Percentiles rank a stretch among this genome's conserved stretches.
These are phyloP conservation scores for Umimayanthus chanpuru DNA, from an alignment of 92 coral and sea anemone species.

Conservation along the genomic window DNA sequence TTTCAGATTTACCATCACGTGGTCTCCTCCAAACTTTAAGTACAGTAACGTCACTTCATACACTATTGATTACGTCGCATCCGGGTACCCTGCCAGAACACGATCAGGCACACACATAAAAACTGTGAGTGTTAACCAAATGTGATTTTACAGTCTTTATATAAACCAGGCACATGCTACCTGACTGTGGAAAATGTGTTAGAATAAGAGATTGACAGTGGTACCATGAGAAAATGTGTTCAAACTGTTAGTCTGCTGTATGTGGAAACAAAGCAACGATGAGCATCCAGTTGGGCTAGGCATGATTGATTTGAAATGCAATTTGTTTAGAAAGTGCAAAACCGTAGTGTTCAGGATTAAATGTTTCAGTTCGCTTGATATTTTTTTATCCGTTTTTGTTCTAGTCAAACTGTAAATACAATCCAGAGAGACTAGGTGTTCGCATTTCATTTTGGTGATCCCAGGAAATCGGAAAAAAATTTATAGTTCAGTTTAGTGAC, in stretches of 20 bases:
- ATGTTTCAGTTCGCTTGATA: neutral
- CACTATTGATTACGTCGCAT: constrained; percentile 5
- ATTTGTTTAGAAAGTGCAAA: too few species aligned
- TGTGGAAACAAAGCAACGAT: too few species aligned
- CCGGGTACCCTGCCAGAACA: constrained; percentile 34
- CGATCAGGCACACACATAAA: neutral
- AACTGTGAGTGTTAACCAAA: constrained; percentile 10
- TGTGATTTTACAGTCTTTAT: neutral
- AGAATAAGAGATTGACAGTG: too few species aligned
- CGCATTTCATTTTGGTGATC: neutral
- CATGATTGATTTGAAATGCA: too few species aligned
- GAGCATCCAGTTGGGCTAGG: too few species aligned
- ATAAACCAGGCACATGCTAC: too few species aligned
- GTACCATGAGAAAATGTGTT: too few species aligned
- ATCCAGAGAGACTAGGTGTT: neutral
- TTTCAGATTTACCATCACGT: neutral
- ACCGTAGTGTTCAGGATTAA: neutral
- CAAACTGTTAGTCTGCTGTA: too few species aligned
- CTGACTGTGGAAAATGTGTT: too few species aligned
- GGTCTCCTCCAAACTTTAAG: constrained; percentile 16
- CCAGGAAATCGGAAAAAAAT: neutral
- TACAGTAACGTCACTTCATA: constrained; percentile 39
- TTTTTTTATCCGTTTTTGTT: too few species aligned
- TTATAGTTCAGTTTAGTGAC: neutral
- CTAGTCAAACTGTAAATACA: too few species aligned